phyloP scores from a whole-genome alignment of 2,888 invertebrate species.

The Branchipolynoe longqiensis region DNA sequence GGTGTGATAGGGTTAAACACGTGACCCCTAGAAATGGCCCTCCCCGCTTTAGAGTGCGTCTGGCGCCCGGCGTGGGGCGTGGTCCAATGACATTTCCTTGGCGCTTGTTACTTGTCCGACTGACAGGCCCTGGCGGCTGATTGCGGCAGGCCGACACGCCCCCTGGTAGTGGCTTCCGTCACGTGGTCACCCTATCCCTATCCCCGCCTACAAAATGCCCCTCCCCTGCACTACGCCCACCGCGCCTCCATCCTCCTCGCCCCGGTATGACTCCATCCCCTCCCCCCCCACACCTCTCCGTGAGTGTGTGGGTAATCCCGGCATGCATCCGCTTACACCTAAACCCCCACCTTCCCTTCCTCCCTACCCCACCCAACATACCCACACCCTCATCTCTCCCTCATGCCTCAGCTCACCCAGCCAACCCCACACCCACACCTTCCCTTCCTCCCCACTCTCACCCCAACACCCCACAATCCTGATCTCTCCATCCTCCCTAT shows the following conservation, averaged over 20 bases:
- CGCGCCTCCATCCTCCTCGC: neutral
- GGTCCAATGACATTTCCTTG: neutral
- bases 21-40: neutral
- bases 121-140: neutral
- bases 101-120: neutral
- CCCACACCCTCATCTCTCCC: neutral
- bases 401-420: neutral
- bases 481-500: neutral
- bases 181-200: neutral
- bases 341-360: neutral
- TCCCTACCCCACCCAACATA: neutral
- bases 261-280: no score
- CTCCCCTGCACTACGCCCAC: neutral
- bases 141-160: neutral
- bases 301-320: no score
- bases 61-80: no score
- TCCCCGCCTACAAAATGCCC: neutral
- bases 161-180: neutral
- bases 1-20: neutral
- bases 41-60: neutral
- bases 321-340: neutral
- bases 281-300: no score
- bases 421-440: neutral
- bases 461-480: neutral
- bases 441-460: no score